Base-by-base conservation (phyloP, 2,113 vertebrate genomes). In the Condylura cristata region DNA sequence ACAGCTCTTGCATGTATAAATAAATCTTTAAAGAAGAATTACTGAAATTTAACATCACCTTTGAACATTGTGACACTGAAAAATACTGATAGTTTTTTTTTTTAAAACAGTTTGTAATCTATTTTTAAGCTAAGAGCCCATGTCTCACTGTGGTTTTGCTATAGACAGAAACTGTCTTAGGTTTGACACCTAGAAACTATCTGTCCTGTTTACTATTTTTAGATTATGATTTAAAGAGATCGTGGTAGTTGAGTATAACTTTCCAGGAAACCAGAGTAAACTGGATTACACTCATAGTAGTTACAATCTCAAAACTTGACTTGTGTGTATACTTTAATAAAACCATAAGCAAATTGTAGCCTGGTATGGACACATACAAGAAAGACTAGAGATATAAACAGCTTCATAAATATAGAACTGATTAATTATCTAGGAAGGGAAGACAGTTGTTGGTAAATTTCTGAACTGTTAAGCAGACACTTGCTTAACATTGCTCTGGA, bases 191-290 rank as follows among this genome's bases (percentile, higher is more conserved):
- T 68, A 78, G 48, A 48, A 58, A 13, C 32, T 95, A 1, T 70
- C 63, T 61, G 65, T 63, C 34, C n/a, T 74, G 26, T 92, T 91
- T 87, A 76, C 39, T 82, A 20, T 74, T 79, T 78, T 92, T 93
- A 80, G 72, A 68, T 93, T 75, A 88, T 37, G 89, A 12, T 76
- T 91, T 93, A 46, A 85, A 90, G 41, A 65, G 8, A 93, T 88
- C 44, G 71, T 94, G 84, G n/a, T 76, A 87, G 10, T 92, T 80
- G 10, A 76, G 39, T 90, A 2, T 93, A 71, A 91, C 84, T 90
- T 7, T 30, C 63, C 89, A 94, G 48, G 53, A 39, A 90, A 75
- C 58, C 58, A 85, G 32, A 93, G 34, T 68, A 44, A 74, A 37
- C 18, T 75, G 30, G 48, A 44, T 74, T 94, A 34, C 12, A 63